A percentile compares a stretch with the other conserved stretches of the same genome.
Evolutionary conservation across 2,888 invertebrate species (phyloP).

Genomic region (Sericinus montela): DNA sequence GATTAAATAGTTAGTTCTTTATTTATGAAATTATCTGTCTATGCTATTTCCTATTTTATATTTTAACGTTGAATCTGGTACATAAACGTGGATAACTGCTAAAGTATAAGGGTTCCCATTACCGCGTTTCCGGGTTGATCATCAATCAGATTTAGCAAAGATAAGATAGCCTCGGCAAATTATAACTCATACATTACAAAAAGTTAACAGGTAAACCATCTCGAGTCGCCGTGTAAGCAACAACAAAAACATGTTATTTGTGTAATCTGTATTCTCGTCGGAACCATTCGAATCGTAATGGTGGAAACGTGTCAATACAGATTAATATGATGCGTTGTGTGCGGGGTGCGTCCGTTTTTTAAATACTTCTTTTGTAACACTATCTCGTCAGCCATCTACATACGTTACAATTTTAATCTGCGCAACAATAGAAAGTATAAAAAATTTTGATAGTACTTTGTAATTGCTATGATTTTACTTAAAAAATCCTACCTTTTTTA

Average conservation of each 20-base stretch:
- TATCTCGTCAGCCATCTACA: slow-evolving; percentile 9
- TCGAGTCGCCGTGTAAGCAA: slow-evolving; percentile 1
- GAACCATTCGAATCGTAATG: slow-evolving; percentile 66
- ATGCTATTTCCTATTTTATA: no score
- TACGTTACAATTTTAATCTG: slow-evolving; percentile 6
- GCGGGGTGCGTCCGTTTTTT: slow-evolving; percentile 26
- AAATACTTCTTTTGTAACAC: slow-evolving; percentile 22
- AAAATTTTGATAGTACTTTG: neutral
- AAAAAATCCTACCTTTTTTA: no score
- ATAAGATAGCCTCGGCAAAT: neutral
- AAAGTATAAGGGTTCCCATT: neutral
- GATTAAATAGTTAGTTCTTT: neutral
- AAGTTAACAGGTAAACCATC: slow-evolving; percentile 10
- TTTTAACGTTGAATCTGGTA: neutral
- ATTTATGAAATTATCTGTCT: no score
- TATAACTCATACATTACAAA: slow-evolving; percentile 9
- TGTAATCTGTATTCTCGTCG: slow-evolving; percentile 50
- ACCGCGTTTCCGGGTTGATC: neutral
- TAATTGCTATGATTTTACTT: no score
- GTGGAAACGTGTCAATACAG: slow-evolving; percentile 75
- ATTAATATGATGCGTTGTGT: slow-evolving; percentile 50
- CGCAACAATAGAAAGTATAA: slow-evolving; percentile 1
- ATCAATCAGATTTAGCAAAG: slow-evolving; percentile 1
- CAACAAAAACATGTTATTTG: slow-evolving; percentile 49
- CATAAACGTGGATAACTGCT: no score